Evolutionary conservation across 64 coral and sea anemone genomes (phyloP).

Genomic region (Trachythela sp.): DNA sequence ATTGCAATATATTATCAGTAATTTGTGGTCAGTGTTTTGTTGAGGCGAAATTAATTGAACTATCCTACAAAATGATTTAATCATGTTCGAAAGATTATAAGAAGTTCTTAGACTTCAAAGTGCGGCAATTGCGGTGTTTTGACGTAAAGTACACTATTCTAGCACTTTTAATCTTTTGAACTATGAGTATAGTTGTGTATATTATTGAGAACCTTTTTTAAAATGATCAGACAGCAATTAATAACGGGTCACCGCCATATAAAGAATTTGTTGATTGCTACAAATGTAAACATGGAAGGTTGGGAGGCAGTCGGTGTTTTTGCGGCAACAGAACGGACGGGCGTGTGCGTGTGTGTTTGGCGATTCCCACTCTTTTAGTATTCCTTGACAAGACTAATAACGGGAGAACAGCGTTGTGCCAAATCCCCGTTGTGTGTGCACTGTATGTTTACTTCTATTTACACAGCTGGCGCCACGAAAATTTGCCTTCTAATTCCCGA

Average conservation of each 20-base stretch:
- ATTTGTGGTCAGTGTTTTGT: neutral
- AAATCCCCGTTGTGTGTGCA: neutral
- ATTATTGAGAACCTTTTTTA: neutral
- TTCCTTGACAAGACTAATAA: neutral
- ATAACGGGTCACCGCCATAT: neutral
- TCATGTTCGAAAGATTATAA: neutral
- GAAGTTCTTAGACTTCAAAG: neutral
- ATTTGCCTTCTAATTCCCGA: neutral
- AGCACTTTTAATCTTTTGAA: neutral
- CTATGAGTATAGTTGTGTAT: neutral
- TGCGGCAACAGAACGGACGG: neutral
- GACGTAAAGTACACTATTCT: too few relatives aligned
- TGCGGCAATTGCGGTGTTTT: neutral
- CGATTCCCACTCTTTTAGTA: neutral
- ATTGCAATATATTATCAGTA: neutral
- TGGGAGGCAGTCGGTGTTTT: neutral
- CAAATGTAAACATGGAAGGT: neutral
- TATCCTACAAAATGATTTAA: neutral
- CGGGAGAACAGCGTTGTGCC: neutral
- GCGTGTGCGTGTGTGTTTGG: neutral
- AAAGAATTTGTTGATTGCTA: neutral
- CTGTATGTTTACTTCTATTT: neutral
- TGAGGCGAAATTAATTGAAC: neutral
- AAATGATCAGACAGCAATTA: neutral
- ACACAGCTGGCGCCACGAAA: neutral